Conservation (phyloP, 1,140 invertebrate species). For the Helicorthomorpha holstii region DNA sequence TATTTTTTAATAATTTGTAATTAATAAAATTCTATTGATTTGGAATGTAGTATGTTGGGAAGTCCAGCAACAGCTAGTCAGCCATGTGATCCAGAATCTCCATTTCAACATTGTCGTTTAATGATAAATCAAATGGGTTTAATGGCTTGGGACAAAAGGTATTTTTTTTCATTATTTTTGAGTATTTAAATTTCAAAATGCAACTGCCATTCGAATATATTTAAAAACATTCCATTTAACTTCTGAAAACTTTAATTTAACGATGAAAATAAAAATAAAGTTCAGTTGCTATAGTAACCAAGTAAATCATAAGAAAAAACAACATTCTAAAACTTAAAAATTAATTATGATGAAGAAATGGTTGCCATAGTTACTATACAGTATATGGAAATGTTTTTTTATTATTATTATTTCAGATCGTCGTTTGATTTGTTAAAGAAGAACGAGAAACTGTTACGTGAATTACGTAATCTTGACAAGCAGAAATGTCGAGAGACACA, state of each 20-base stretch:
- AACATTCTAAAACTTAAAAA: too few species aligned
- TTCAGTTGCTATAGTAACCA: too few species aligned
- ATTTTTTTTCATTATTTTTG: conserved; percentile 7
- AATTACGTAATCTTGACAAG: conserved; percentile 79
- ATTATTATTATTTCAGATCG: conserved; percentile 18
- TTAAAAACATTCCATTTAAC: too few species aligned
- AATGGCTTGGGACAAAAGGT: conserved; percentile 70
- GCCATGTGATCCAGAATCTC: conserved; percentile 31
- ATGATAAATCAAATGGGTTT: conserved; percentile 79
- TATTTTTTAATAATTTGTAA: too few species aligned
- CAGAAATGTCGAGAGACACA: conserved; percentile 83
- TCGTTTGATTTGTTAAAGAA: conserved; percentile 74
- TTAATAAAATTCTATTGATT: not conserved
- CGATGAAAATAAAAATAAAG: too few species aligned
- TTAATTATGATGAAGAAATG: too few species aligned
- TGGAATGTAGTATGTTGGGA: conserved; percentile 25
- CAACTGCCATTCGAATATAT: too few species aligned
- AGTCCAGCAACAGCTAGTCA: conserved; percentile 23
- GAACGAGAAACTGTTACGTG: conserved; percentile 73
- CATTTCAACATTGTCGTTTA: conserved; percentile 68
- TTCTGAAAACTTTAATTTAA: too few species aligned
- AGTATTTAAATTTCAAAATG: too few species aligned
- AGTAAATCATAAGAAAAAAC: too few species aligned
- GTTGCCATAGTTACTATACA: too few species aligned
- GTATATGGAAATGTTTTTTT: too few species aligned